phyloP scores from a whole-genome alignment of 2,888 invertebrate genomes.

The Fragum fragum region DNA sequence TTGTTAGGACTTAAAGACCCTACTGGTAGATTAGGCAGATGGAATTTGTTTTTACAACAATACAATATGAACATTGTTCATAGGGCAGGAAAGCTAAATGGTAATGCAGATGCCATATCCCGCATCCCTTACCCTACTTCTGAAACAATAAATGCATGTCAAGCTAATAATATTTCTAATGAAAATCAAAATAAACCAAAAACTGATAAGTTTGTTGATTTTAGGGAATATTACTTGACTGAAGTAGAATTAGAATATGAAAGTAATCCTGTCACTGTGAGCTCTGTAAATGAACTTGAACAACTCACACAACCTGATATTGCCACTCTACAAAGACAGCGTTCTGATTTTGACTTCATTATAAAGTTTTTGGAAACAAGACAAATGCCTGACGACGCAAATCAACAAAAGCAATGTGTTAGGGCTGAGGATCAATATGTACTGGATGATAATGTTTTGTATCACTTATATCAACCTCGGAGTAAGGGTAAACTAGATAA shows the following conservation, averaged over 20 bases:
- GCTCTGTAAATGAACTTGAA: not conserved
- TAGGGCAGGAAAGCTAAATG: conserved; percentile 41
- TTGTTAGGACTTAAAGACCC: conserved; percentile 46
- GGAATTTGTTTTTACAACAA: conserved; percentile 47
- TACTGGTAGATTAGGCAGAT: conserved; percentile 49
- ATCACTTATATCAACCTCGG: conserved; percentile 27
- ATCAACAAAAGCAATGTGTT: conserved; percentile 9
- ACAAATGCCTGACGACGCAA: conserved; percentile 19
- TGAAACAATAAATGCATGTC: conserved; percentile 17
- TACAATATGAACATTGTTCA: conserved; percentile 48
- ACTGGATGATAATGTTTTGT: conserved; percentile 17
- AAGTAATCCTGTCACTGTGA: not conserved
- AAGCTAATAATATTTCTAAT: not conserved
- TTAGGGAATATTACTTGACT: not conserved
- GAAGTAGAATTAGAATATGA: not conserved
- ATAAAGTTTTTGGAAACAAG: conserved; percentile 10
- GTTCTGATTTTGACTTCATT: conserved; percentile 27
- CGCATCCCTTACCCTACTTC: conserved; percentile 45
- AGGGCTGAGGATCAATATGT: conserved; percentile 22
- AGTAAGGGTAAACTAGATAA: conserved; percentile 25
- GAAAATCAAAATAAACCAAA: not conserved
- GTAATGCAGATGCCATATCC: conserved; percentile 53
- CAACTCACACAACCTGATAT: conserved; percentile 15
- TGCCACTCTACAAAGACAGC: conserved; percentile 13
- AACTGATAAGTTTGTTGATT: not conserved